Percentiles rank a stretch among this genome's conserved stretches.
phyloP scores from a whole-genome alignment of 2,888 invertebrate species.

The Dasypolia templi region DNA sequence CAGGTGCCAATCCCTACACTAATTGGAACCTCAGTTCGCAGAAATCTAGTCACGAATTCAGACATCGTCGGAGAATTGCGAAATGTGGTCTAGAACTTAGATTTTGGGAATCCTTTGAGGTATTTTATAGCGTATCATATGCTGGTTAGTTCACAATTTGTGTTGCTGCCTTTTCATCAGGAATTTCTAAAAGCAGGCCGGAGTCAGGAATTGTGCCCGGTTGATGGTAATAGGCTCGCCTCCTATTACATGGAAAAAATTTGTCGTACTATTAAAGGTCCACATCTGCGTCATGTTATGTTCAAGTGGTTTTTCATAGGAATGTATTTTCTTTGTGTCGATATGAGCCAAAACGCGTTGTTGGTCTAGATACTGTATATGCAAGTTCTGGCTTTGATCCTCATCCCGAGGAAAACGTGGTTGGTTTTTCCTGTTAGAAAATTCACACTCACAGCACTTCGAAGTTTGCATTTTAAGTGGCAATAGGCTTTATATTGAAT shows the following conservation, averaged over 20 bases:
- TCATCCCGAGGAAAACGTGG: background rate
- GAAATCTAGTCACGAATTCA: slow-evolving; percentile 5
- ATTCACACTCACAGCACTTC: background rate
- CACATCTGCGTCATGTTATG: no score
- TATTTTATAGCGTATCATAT: background rate
- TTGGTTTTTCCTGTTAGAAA: background rate
- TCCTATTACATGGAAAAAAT: no score
- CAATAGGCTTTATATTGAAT: background rate
- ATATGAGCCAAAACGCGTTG: rapidly evolving
- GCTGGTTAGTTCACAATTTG: background rate
- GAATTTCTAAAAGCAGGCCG: background rate
- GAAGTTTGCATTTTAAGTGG: background rate
- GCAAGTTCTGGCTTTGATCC: background rate
- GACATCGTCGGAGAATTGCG: background rate
- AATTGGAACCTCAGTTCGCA: slow-evolving; percentile 10
- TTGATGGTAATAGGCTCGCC: no score
- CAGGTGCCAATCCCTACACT: background rate
- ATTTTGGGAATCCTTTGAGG: background rate
- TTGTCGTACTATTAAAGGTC: no score
- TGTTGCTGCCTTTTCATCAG: background rate
- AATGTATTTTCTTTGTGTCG: no score
- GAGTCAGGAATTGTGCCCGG: no score
- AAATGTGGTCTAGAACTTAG: slow-evolving; percentile 2
- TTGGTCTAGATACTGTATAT: background rate
- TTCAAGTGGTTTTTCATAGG: no score